phyloP scores from a whole-genome alignment of 2,888 invertebrate genomes.

The Thymelicus lineola region DNA sequence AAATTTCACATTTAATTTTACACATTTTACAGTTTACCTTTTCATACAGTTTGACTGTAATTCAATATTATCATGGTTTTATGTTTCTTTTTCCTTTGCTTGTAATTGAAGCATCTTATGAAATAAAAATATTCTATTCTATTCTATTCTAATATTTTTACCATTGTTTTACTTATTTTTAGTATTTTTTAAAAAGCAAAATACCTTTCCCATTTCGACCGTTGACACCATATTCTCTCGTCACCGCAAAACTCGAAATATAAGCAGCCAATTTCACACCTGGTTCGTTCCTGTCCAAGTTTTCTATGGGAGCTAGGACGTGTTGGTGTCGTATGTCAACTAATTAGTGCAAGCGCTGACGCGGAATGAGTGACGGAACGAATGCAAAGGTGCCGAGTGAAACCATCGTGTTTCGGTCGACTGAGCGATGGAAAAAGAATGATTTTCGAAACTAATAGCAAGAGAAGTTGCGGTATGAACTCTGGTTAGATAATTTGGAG shows the following conservation, averaged over 20 bases:
- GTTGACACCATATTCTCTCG: conserved; percentile 19
- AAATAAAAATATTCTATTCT: too few relatives aligned
- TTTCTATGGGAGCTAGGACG: conserved; percentile 69
- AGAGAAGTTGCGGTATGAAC: neutral
- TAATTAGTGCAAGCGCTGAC: conserved; percentile 80
- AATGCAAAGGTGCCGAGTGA: conserved; percentile 67
- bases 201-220: conserved; percentile 6
- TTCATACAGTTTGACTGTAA: too few relatives aligned
- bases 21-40: too few relatives aligned
- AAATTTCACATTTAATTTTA: too few relatives aligned
- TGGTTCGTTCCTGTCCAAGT: conserved; percentile 63
- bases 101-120: too few relatives aligned
- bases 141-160: too few relatives aligned
- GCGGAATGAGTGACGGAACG: conserved; percentile 69
- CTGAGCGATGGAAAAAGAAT: conserved; percentile 38
- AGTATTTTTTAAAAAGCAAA: conserved; percentile 9
- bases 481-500: neutral
- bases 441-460: conserved; percentile 1
- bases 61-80: too few relatives aligned
- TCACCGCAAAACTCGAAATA: conserved; percentile 48
- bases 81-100: too few relatives aligned
- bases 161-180: neutral
- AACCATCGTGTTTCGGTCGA: conserved; percentile 48
- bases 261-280: conserved; percentile 70
- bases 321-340: conserved; percentile 69